Base-by-base conservation (phyloP, 2,888 invertebrate genomes). In the Tortrix viridana region DNA sequence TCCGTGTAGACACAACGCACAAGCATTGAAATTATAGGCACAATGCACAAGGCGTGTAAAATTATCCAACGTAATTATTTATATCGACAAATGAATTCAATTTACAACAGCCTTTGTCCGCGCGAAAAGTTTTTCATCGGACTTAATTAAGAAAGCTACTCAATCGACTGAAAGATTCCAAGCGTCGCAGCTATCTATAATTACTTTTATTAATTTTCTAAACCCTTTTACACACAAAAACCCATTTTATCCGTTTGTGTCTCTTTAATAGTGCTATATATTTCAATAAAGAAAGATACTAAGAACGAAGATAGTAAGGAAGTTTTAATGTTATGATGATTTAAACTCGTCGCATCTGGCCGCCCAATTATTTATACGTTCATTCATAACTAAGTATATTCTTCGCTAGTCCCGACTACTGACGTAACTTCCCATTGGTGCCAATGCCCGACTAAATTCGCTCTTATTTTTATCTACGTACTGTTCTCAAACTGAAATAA, bases 331-430 rank as follows among this genome's bases (percentile, higher is more conserved):
- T 65, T 66, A 67, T 55, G 50, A 58, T 72, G 76, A 80, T 84
- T 84, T 81, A 81, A 81, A 84, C 75, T 79, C 74, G 74, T 75
- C 73, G 70, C 71, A 70, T 70, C 72, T 71, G 74, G 71, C 72
- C 68, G 67, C 69, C 67, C 70, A 78, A 81, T 83, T 83, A 84
- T 83, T 80, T 82, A 84, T 82, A 76, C 70, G 74, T 79, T 79
- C 82, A 84, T 84, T 84, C 80, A 83, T 81, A 77, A 32, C 32
- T 32, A 32, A 83, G 75, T 79, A 80, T 80, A 80, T 79, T 77
- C 75, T 74, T 74, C 74, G 67, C 69, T 73, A 72, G 70, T 67
- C 62, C 69, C 69, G 61, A 73, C 69, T 69, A 69, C 66, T 62
- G 41, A 54, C 49, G 43, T 47, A 46, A 57, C 43, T 62, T 50